phyloP scores from a whole-genome alignment of 2,888 invertebrate species.

The Melitaea athalia region DNA sequence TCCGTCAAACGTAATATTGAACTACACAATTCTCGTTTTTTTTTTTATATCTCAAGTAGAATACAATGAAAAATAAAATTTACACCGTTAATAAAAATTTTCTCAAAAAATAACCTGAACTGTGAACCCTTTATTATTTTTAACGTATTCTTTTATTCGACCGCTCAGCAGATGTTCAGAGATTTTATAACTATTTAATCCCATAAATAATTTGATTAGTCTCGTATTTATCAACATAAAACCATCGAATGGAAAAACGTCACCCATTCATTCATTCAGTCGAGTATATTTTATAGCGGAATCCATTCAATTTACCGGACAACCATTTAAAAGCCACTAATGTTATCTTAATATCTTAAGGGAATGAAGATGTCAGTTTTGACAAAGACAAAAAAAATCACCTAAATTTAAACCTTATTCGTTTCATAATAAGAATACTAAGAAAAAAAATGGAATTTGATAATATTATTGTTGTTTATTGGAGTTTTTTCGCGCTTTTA shows the following conservation, averaged over 20 bases:
- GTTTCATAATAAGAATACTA: slow-evolving; percentile 27
- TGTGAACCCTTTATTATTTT: slow-evolving; percentile 44
- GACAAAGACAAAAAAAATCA: slow-evolving; percentile 39
- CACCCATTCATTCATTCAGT: slow-evolving; percentile 60
- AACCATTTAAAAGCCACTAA: slow-evolving; percentile 81
- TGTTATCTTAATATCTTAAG: slow-evolving; percentile 76
- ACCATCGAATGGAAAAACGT: slow-evolving; percentile 77
- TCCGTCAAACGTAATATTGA: too few species aligned
- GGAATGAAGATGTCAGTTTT: slow-evolving; percentile 66
- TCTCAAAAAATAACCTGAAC: slow-evolving; percentile 11
- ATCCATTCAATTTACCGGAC: slow-evolving; percentile 61
- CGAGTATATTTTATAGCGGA: slow-evolving; percentile 48
- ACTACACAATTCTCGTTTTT: too few species aligned
- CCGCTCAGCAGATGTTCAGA: slow-evolving; percentile 62
- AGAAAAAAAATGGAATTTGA: slow-evolving; percentile 35
- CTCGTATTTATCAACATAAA: slow-evolving; percentile 79
- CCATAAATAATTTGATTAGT: slow-evolving; percentile 83
- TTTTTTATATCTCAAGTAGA: background rate
- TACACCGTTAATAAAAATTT: background rate
- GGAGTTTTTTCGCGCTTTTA: slow-evolving; percentile 59
- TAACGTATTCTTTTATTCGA: slow-evolving; percentile 32
- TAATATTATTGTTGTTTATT: slow-evolving; percentile 63
- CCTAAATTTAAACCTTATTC: slow-evolving; percentile 33
- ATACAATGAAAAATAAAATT: background rate
- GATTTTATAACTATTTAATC: slow-evolving; percentile 75